Percentiles rank a stretch among this genome's conserved stretches.
phyloP scores from a whole-genome alignment of 2,113 vertebrate genomes.

The Gobius niger region DNA sequence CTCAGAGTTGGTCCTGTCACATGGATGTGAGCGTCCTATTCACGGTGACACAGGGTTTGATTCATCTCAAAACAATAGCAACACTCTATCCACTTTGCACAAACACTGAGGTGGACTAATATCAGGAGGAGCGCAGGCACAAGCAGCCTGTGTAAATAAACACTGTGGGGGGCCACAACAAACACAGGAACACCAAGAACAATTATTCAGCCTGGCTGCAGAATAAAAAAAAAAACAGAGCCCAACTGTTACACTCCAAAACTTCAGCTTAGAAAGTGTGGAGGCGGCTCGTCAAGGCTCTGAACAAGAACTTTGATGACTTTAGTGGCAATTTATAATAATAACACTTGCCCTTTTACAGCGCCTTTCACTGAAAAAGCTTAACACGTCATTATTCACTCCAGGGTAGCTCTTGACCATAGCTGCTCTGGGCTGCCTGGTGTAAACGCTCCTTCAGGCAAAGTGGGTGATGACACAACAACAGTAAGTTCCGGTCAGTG shows the following conservation, averaged over 20 bases:
- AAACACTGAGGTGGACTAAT: slow-evolving; percentile 28
- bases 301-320: neutral
- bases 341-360: neutral
- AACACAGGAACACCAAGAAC: neutral
- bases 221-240: neutral
- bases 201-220: neutral
- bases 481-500: no score
- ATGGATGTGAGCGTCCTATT: slow-evolving; percentile 5
- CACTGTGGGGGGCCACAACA: neutral
- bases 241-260: no score
- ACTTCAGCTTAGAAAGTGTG: neutral
- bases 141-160: neutral
- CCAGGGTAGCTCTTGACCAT: no score
- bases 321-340: neutral
- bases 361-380: no score
- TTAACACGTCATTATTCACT: no score
- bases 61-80: slow-evolving; percentile 39
- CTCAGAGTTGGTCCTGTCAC: slow-evolving; percentile 6
- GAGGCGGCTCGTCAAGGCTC: no score
- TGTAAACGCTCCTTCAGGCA: no score
- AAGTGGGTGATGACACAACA: no score
- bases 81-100: slow-evolving; percentile 12
- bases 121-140: slow-evolving; percentile 21
- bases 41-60: slow-evolving; percentile 31
- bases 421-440: no score